Base-by-base conservation (phyloP, 2,797 vertebrate species). In the Pseudotriccus pelzelni region DNA sequence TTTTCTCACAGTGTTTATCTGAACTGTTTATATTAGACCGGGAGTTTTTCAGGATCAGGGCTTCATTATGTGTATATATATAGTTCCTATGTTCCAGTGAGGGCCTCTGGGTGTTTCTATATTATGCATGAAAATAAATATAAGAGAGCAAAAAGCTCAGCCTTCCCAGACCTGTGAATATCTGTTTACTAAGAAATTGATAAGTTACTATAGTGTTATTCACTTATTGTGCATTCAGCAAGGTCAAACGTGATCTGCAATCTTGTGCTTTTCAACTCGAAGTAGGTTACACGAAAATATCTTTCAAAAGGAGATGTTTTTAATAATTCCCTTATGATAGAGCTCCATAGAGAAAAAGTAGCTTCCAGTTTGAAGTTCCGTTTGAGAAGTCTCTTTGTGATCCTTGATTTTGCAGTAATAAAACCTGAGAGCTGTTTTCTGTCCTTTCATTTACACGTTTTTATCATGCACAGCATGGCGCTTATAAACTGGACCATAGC, bases 361-460 rank as follows among this genome's bases (percentile, higher is more conserved):
- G 32, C 50, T 94, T 94, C 58, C 46, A 75, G 15, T 70, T 52
- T 88, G 67, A 94, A 62, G 84, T 41, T 93, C 89, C 75, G 87
- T 80, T 90, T 63, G 39, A 74, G 52, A 89, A 19, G 39, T 84
- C 67, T 87, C 89, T 94, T 96, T 94, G 79, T 89, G 83, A 82
- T 66, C 50, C 76, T 86, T 50, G 67, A 94, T 93, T 95, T 88
- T 68, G 75, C 79, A 59, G 10, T 87, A 95, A 91, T 93, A 95
- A 96, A 96, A 89, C 46, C 84, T 7, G 3, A 95, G 62, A 84
- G 66, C 55, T 94, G 73, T 78, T 97, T 87, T 89, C 80, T 49
- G 72, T 93, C 39, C 58, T 96, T 94, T 94, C 84, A 93, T 96
- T 95, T 92, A 92, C 64, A 91, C 32, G 0, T 94, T 93, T 95